Conservation (phyloP, 2,888 invertebrate species). For the Mimas tiliae region DNA sequence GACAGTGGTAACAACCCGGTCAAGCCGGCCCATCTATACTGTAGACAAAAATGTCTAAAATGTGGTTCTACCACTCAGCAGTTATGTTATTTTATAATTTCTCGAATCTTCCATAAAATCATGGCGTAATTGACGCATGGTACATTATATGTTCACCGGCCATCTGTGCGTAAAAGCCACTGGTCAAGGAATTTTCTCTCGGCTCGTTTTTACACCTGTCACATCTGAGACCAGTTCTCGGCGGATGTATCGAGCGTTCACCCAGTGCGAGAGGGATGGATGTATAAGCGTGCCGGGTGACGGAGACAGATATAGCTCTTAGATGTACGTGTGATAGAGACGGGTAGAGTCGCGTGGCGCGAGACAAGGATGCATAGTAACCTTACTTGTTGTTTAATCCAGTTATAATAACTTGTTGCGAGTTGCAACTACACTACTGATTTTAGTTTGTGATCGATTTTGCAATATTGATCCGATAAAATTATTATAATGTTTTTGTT, state of each 20-base stretch:
- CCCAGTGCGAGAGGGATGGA: slow-evolving; percentile 56
- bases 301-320: slow-evolving; percentile 34
- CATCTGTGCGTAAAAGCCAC: slow-evolving; percentile 41
- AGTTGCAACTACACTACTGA: slow-evolving; percentile 46
- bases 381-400: slow-evolving; percentile 54
- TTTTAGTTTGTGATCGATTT: slow-evolving; percentile 33
- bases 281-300: slow-evolving; percentile 60
- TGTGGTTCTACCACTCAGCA: no score
- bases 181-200: slow-evolving; percentile 59
- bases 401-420: slow-evolving; percentile 63
- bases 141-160: slow-evolving; percentile 28
- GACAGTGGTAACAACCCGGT: no score
- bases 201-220: slow-evolving; percentile 75
- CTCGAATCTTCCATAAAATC: not conserved
- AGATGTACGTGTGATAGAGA: slow-evolving; percentile 35
- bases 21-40: no score
- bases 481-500: no score
- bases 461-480: slow-evolving; percentile 18
- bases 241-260: slow-evolving; percentile 74
- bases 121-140: not conserved
- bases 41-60: no score
- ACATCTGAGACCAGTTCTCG: slow-evolving; percentile 63
- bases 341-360: slow-evolving; percentile 67
- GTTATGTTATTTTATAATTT: no score
- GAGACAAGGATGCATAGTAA: slow-evolving; percentile 44